Conservation (phyloP, 23 tunicate genomes). For the Trididemnum miniatum region DNA sequence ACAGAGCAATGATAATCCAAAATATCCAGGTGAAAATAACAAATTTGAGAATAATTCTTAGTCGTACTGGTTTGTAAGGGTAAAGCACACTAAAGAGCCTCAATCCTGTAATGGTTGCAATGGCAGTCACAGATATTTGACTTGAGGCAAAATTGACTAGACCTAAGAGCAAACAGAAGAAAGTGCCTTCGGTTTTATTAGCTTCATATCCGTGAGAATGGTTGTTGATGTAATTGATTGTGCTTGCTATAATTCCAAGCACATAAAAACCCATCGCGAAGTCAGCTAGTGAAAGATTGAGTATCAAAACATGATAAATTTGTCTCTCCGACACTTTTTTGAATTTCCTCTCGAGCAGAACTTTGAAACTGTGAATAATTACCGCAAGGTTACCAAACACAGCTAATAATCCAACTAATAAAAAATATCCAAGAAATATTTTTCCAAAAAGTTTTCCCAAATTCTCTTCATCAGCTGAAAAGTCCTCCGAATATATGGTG, state of each 20-base stretch:
- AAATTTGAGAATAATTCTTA: neutral
- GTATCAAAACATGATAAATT: constrained; percentile 12
- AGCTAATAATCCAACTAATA: constrained; percentile 6
- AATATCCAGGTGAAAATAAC: constrained; percentile 13
- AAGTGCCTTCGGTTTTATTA: neutral
- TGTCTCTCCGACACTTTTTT: neutral
- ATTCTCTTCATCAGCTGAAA: constrained; percentile 5
- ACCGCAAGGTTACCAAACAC: constrained; percentile 26
- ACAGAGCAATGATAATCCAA: neutral
- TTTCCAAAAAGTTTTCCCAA: neutral
- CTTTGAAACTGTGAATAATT: constrained; percentile 2
- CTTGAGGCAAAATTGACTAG: constrained; percentile 25
- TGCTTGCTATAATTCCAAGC: neutral
- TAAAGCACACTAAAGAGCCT: constrained; percentile 9
- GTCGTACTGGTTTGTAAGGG: constrained; percentile 13
- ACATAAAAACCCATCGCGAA: constrained; percentile 22
- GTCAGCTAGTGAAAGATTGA: constrained; percentile 24
- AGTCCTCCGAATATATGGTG: neutral
- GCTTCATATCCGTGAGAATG: neutral
- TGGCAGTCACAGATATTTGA: constrained; percentile 32
- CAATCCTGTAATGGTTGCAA: constrained; percentile 1
- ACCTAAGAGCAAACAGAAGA: constrained; percentile 1
- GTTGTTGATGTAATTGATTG: neutral
- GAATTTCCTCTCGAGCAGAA: neutral
- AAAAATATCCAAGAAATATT: neutral